Evolutionary conservation across 2,888 invertebrate genomes (phyloP).

Genomic region (Formica aserva): DNA sequence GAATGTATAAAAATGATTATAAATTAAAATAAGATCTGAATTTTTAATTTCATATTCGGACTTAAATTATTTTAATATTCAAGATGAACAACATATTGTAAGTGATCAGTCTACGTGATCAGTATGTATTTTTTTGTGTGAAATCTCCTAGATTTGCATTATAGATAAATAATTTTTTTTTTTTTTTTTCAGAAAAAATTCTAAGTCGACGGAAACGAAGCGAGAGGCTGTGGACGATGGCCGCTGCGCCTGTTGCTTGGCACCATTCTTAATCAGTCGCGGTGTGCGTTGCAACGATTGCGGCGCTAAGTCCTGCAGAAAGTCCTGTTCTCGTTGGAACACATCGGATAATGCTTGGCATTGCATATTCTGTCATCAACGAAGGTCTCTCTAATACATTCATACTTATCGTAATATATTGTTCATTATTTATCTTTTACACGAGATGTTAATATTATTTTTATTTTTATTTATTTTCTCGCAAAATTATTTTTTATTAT

Average conservation of each 20-base stretch:
- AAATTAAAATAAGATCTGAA: background rate
- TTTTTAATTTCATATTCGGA: background rate
- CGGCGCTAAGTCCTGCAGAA: conserved; percentile 79
- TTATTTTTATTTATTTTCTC: background rate
- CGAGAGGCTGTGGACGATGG: conserved; percentile 70
- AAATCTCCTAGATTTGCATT: background rate
- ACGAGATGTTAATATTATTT: background rate
- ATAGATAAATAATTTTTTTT: background rate
- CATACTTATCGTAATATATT: background rate
- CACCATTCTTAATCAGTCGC: conserved; percentile 78
- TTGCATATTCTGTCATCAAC: conserved; percentile 83
- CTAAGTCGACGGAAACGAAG: conserved; percentile 50
- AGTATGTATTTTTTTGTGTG: background rate
- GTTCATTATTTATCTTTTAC: conserved; percentile 1
- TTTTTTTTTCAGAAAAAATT: conserved; percentile 74
- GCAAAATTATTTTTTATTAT: background rate
- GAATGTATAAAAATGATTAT: background rate
- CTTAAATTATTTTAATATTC: background rate
- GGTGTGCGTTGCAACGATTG: conserved; percentile 82
- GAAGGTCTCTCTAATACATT: conserved; percentile 75
- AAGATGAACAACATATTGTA: background rate
- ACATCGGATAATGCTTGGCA: conserved; percentile 78
- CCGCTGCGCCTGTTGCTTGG: conserved; percentile 83
- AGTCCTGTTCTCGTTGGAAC: conserved; percentile 82
- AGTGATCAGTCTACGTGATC: background rate